Percentiles rank a stretch among this genome's conserved stretches.
These are phyloP conservation scores for Chrysochloris asiatica DNA, from an alignment of 2,113 vertebrate genomes.

Conservation along the genomic window DNA sequence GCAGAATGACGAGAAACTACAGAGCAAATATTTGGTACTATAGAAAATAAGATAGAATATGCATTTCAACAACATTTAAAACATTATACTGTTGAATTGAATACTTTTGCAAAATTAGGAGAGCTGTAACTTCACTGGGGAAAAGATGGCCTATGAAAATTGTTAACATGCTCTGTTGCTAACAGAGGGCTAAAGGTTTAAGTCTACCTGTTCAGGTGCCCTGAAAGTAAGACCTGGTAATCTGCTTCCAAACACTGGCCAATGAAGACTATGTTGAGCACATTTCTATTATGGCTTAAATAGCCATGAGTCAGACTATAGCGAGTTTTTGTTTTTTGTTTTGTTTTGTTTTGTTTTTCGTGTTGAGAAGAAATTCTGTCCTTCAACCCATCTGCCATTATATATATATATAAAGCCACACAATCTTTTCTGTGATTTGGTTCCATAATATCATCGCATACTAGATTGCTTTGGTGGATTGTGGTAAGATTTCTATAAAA, in stretches of 20 bases:
- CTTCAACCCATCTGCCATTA: not conserved
- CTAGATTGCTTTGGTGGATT: not conserved
- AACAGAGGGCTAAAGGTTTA: not conserved
- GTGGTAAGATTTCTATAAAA: not conserved
- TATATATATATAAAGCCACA: not conserved
- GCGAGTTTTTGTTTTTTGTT: too few species aligned
- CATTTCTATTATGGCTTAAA: not conserved
- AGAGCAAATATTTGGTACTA: conserved; percentile 56
- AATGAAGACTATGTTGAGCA: not conserved
- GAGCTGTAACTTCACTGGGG: not conserved
- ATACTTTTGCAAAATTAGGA: not conserved
- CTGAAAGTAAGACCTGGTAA: not conserved
- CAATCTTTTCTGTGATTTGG: not conserved
- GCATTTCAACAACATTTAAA: not conserved
- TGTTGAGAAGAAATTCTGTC: too few species aligned
- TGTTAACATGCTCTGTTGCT: not conserved
- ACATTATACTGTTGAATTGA: not conserved
- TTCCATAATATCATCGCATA: not conserved
- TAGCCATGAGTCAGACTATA: too few species aligned
- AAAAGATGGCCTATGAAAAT: not conserved
- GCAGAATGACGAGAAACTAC: not conserved
- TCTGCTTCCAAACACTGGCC: not conserved
- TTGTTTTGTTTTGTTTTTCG: too few species aligned
- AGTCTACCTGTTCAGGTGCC: not conserved
- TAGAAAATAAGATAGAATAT: not conserved